Evolutionary conservation across 2,888 invertebrate species (phyloP).

Genomic region (Erpobdella octoculata): DNA sequence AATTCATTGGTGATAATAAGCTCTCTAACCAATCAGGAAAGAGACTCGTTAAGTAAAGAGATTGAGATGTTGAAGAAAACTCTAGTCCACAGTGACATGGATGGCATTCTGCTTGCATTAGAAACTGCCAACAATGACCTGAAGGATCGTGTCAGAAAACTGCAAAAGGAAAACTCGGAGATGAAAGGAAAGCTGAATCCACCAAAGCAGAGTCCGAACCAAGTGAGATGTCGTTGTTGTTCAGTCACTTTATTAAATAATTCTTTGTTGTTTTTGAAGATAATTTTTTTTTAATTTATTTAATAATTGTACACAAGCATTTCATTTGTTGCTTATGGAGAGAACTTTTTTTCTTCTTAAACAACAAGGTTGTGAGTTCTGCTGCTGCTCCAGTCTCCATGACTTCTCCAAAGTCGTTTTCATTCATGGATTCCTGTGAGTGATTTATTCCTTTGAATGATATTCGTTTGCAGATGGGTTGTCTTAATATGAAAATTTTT

Average conservation of each 20-base stretch:
- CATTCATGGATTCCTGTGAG: conserved; percentile 18
- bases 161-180: conserved; percentile 43
- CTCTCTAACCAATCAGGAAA: conserved; percentile 7
- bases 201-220: background rate
- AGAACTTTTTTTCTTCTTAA: background rate
- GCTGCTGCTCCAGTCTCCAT: background rate
- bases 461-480: too few relatives aligned
- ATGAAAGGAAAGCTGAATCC: conserved; percentile 38
- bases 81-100: conserved; percentile 32
- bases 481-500: too few relatives aligned
- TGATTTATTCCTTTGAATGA: background rate
- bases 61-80: background rate
- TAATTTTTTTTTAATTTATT: background rate
- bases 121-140: conserved; percentile 43
- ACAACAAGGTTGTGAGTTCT: background rate
- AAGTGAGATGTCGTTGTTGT: background rate
- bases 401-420: background rate
- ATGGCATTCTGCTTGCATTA: conserved; percentile 38
- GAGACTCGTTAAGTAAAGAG: background rate
- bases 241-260: background rate
- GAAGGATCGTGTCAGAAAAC: conserved; percentile 40
- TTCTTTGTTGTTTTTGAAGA: background rate
- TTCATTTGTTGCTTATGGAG: background rate
- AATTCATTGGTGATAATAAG: too few relatives aligned
- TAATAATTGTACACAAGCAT: background rate